Evolutionary conservation across 37 sponge, comb jelly and placozoan genomes (phyloP).

Genomic region (Cladorhizidae sp.): DNA sequence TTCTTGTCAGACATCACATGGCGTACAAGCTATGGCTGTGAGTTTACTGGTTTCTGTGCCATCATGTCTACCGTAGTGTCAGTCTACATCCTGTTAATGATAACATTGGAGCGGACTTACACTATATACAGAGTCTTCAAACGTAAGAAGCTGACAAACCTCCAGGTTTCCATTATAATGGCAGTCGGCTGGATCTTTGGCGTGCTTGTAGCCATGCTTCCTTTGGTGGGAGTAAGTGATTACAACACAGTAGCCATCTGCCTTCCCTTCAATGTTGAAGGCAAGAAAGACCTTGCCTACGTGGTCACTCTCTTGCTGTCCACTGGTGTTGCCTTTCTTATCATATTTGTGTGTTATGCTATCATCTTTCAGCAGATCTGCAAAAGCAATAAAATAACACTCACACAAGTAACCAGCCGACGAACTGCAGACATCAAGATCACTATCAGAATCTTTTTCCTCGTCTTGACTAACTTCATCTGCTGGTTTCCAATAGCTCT

Average conservation of each 20-base stretch:
- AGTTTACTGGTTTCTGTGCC: slow-evolving; percentile 72
- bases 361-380: slow-evolving; percentile 37
- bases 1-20: slow-evolving; percentile 40
- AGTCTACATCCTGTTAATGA: slow-evolving; percentile 53
- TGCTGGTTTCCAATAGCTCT: slow-evolving; percentile 92
- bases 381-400: not conserved
- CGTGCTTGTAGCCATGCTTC: slow-evolving; percentile 44
- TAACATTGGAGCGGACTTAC: slow-evolving; percentile 68
- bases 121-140: slow-evolving; percentile 37
- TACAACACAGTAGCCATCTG: slow-evolving; percentile 58
- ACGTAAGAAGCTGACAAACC: slow-evolving; percentile 5
- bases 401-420: not conserved
- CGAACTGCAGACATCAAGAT: slow-evolving; percentile 33
- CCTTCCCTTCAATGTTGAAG: slow-evolving; percentile 50
- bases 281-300: slow-evolving; percentile 17
- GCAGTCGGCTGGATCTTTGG: slow-evolving; percentile 53
- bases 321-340: slow-evolving; percentile 52
- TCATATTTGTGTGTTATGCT: slow-evolving; percentile 47
- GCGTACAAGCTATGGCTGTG: slow-evolving; percentile 55
- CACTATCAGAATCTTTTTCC: slow-evolving; percentile 63
- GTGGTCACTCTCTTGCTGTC: slow-evolving; percentile 35
- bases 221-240: slow-evolving; percentile 50
- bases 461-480: slow-evolving; percentile 72
- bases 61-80: slow-evolving; percentile 55
- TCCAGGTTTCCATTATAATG: slow-evolving; percentile 18